phyloP scores from a whole-genome alignment of 2,888 invertebrate species.

The Acanthoscelides obtectus region DNA sequence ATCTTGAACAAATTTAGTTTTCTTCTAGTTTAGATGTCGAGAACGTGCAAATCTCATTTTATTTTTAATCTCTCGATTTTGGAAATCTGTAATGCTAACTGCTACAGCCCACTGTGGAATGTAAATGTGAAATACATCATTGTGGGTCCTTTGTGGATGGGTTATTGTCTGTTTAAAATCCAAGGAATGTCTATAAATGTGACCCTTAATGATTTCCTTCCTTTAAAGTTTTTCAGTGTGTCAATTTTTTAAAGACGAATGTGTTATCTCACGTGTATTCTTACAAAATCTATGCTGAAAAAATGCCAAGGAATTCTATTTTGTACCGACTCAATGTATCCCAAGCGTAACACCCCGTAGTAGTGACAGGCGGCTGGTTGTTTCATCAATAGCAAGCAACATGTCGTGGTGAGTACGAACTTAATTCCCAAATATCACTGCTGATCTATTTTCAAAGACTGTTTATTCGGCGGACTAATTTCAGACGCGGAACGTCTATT shows the following conservation, averaged over 20 bases:
- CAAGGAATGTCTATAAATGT: too few species aligned
- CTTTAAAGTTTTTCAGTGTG: too few species aligned
- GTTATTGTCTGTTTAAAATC: too few species aligned
- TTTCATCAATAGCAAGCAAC: neutral
- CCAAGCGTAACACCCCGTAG: neutral
- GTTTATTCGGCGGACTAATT: constrained; percentile 27
- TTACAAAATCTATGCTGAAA: neutral
- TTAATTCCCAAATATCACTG: constrained; percentile 19
- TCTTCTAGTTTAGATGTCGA: too few species aligned
- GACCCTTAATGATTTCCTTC: too few species aligned
- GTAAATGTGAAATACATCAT: too few species aligned
- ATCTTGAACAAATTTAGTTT: too few species aligned
- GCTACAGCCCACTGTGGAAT: too few species aligned
- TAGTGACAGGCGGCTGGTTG: neutral
- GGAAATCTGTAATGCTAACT: too few species aligned
- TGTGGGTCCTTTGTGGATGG: too few species aligned
- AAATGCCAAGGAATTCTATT: neutral
- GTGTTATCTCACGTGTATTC: neutral
- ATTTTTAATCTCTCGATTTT: too few species aligned
- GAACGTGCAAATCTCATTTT: too few species aligned
- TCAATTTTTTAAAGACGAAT: neutral
- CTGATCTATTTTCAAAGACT: constrained; percentile 21
- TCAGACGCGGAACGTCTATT: constrained; percentile 28
- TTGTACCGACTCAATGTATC: neutral
- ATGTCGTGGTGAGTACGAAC: constrained; percentile 6